phyloP scores from a whole-genome alignment of 2,113 vertebrate species.

The Shinisaurus crocodilurus region DNA sequence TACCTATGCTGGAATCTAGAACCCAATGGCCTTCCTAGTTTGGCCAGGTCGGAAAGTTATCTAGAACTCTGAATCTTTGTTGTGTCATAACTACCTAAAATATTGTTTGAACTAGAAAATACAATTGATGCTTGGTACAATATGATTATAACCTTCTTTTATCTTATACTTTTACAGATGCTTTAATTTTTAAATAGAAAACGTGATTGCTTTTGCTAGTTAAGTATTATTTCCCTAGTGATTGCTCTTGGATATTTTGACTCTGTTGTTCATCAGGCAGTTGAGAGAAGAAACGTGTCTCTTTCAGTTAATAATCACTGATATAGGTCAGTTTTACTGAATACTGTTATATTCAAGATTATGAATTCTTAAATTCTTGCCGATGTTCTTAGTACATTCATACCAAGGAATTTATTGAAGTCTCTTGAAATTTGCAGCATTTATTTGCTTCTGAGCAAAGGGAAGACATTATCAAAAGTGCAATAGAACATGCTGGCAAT shows the following conservation, averaged over 20 bases:
- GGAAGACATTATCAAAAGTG: constrained; percentile 95
- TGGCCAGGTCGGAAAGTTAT: neutral
- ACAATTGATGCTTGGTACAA: neutral
- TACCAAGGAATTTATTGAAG: neutral
- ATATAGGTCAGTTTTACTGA: neutral
- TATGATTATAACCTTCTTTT: neutral
- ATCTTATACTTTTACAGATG: neutral
- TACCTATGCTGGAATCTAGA: neutral
- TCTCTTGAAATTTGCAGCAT: constrained; percentile 81
- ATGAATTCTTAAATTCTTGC: neutral
- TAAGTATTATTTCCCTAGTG: neutral
- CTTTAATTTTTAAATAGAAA: neutral
- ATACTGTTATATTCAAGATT: neutral
- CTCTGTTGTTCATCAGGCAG: neutral
- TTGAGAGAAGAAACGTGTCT: neutral
- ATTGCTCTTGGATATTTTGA: neutral
- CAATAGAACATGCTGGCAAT: constrained; percentile 96
- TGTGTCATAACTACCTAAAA: neutral
- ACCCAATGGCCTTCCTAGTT: neutral
- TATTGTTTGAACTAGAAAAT: neutral
- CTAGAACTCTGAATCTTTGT: neutral
- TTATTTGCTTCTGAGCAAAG: constrained; percentile 96
- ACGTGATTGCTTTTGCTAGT: neutral
- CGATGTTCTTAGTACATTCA: neutral
- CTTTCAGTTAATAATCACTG: neutral